A percentile compares a stretch with the other conserved stretches of the same genome.
These are phyloP conservation scores for Scylla paramamosain DNA, from an alignment of 1,140 invertebrate genomes.

Conservation along the genomic window DNA sequence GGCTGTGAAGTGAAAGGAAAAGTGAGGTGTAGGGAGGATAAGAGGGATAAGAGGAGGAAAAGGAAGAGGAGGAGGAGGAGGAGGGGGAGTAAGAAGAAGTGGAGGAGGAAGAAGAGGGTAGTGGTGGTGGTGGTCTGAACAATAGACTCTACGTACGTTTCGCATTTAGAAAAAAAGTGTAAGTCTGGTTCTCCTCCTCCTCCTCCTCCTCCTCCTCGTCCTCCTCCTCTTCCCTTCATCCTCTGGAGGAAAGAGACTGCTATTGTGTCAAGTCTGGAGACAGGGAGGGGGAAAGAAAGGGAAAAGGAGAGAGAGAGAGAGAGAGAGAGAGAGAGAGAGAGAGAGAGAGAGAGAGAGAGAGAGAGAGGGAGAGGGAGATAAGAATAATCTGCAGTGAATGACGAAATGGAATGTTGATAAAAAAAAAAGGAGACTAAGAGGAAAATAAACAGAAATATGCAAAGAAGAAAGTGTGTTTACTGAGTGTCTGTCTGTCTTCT, in stretches of 20 bases:
- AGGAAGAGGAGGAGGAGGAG: neutral
- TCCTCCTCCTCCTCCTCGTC: neutral
- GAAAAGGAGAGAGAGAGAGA: neutral
- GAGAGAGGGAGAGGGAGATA: neutral
- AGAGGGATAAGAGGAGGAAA: neutral
- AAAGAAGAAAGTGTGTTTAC: too few species aligned
- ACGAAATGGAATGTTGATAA: too few species aligned
- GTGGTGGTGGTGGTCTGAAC: neutral
- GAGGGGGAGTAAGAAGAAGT: neutral
- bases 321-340: neutral
- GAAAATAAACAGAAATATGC: too few species aligned
- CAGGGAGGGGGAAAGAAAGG: neutral
- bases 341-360: neutral
- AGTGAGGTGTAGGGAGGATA: neutral
- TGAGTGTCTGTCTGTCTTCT: too few species aligned
- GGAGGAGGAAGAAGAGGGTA: neutral
- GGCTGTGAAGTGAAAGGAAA: neutral
- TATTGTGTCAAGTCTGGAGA: neutral
- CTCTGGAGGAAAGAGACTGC: neutral
- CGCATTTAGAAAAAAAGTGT: slow-evolving; percentile 4
- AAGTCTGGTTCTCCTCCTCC: neutral
- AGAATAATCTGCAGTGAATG: too few species aligned
- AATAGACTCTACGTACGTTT: neutral
- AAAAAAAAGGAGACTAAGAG: too few species aligned
- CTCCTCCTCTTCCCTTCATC: neutral